These are phyloP conservation scores for Paratrypauchen microcephalus DNA, from an alignment of 2,797 vertebrate genomes.

Conservation along the genomic window DNA sequence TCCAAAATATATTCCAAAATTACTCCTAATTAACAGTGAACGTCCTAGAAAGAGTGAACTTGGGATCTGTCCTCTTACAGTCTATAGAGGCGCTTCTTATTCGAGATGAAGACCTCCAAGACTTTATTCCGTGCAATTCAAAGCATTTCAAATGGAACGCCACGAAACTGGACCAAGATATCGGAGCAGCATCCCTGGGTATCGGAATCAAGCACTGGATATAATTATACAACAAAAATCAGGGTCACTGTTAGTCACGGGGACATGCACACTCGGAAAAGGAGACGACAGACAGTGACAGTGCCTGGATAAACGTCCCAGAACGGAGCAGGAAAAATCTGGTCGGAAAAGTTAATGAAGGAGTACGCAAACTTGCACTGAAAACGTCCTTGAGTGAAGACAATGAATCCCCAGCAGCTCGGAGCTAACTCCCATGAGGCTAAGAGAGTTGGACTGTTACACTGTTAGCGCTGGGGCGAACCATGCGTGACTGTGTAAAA, in stretches of 20 bases:
- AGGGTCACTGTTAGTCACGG: conserved; percentile 43
- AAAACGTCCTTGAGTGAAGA: conserved; percentile 52
- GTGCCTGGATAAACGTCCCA: conserved; percentile 36
- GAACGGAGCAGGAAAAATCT: conserved; percentile 27
- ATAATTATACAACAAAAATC: conserved; percentile 57
- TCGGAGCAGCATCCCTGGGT: conserved; percentile 49
- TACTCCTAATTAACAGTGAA: neutral
- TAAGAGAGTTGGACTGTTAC: conserved; percentile 31
- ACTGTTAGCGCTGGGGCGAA: conserved; percentile 20
- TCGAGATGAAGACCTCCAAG: conserved; percentile 5
- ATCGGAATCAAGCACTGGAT: conserved; percentile 33
- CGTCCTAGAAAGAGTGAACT: conserved; percentile 5
- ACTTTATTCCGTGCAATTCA: conserved; percentile 26
- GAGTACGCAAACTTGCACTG: conserved; percentile 37
- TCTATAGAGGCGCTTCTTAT: neutral
- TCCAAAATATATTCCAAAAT: neutral
- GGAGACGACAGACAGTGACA: conserved; percentile 39
- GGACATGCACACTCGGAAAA: conserved; percentile 34
- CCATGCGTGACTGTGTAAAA: conserved; percentile 53
- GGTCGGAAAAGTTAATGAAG: conserved; percentile 53
- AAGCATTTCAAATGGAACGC: conserved; percentile 37
- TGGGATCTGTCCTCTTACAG: conserved; percentile 2
- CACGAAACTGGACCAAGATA: conserved; percentile 44
- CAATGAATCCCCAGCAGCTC: conserved; percentile 57
- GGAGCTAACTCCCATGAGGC: conserved; percentile 39